Evolutionary conservation across 1,140 invertebrate species (phyloP).

Genomic region (Heliconius himera): DNA sequence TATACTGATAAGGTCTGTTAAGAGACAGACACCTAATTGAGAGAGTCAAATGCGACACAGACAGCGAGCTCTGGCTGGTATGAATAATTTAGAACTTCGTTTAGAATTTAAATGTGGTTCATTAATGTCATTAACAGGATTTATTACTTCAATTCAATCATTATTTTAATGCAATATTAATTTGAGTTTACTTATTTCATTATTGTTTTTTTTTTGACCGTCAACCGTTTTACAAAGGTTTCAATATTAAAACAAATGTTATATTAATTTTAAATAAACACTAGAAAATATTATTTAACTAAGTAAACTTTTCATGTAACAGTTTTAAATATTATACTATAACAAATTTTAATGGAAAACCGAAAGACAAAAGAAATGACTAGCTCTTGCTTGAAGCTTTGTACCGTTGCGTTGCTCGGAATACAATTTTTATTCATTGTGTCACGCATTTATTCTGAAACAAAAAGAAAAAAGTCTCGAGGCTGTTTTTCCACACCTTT

Average conservation of each 20-base stretch:
- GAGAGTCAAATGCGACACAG: slow-evolving; percentile 32
- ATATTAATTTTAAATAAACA: background rate
- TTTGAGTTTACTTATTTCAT: background rate
- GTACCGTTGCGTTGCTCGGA: background rate
- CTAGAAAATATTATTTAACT: background rate
- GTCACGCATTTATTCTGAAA: background rate
- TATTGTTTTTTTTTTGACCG: background rate
- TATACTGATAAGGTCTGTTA: slow-evolving; percentile 32
- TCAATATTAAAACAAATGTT: too few relatives aligned
- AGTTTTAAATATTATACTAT: slow-evolving; percentile 6
- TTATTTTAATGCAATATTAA: background rate
- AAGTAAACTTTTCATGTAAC: background rate
- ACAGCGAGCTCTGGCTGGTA: slow-evolving; percentile 15
- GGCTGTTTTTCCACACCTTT: background rate
- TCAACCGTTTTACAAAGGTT: too few relatives aligned
- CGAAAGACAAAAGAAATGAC: slow-evolving; percentile 3
- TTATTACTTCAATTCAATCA: slow-evolving; percentile 3
- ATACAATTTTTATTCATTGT: slow-evolving; percentile 6
- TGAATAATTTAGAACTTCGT: slow-evolving; percentile 28
- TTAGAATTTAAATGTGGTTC: slow-evolving; percentile 23
- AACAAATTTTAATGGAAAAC: slow-evolving; percentile 5
- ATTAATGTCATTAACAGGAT: slow-evolving; percentile 14
- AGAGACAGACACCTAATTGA: slow-evolving; percentile 30
- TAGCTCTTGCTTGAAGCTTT: slow-evolving; percentile 2
- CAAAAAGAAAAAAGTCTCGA: background rate